These are phyloP conservation scores for Pogonophryne albipinna DNA, from an alignment of 2,797 vertebrate genomes.

Conservation along the genomic window DNA sequence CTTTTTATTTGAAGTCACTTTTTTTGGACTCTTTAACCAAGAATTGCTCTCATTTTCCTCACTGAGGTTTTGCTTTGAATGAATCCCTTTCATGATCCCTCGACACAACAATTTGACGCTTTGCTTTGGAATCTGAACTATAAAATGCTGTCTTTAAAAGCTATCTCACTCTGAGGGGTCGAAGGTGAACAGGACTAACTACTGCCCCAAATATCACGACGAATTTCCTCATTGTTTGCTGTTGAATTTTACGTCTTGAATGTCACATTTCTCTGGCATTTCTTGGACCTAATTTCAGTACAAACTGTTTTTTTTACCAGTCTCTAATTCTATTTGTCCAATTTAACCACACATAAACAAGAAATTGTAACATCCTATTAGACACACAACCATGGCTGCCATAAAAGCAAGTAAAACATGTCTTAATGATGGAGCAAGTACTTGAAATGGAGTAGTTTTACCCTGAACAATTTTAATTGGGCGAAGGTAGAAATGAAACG, in stretches of 20 bases:
- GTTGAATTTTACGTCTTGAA: conserved; percentile 15
- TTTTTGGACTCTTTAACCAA: neutral
- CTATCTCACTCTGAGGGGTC: neutral
- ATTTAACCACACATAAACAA: neutral
- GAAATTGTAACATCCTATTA: too few species aligned
- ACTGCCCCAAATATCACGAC: neutral
- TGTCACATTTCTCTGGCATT: neutral
- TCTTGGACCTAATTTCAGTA: neutral
- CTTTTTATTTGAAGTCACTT: conserved; percentile 12
- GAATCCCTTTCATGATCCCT: conserved; percentile 17
- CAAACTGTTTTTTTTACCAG: neutral
- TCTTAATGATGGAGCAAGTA: too few species aligned
- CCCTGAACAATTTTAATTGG: too few species aligned
- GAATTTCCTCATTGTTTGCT: neutral
- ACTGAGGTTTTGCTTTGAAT: conserved; percentile 6
- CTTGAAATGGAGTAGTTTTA: too few species aligned
- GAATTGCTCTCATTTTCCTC: conserved; percentile 36
- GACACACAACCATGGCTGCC: too few species aligned
- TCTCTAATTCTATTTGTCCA: neutral
- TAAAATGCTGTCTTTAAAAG: conserved; percentile 19
- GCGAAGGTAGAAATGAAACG: too few species aligned
- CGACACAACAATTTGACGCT: conserved; percentile 34
- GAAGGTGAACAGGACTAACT: neutral
- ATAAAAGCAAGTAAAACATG: too few species aligned
- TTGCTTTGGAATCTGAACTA: conserved; percentile 53